Base-by-base conservation (phyloP, 2,888 invertebrate species). In the Agrochola litura region DNA sequence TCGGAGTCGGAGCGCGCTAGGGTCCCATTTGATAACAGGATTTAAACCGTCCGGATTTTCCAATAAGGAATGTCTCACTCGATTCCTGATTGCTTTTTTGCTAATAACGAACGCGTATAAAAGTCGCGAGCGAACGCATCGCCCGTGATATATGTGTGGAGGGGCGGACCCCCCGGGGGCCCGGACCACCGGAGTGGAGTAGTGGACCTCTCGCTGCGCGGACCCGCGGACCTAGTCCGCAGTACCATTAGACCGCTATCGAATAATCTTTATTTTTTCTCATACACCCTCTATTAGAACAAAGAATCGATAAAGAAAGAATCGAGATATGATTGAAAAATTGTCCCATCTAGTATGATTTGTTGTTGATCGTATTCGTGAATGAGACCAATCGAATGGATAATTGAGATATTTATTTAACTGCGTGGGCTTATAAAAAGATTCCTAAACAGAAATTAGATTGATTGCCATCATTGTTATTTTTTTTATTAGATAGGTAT, bases 181-280 rank as follows among this genome's bases (percentile, higher is more conserved):
- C 58, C 81, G 87, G 92, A 92, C 92, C 92, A 92, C 92, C 92
- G 84, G 87, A 88, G 89, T 83, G 82, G 92, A 87, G 84, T 87
- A 88, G 89, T 83, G 82, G 92, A 87, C 86, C 88, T 79, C 90
- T 88, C 87, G 87, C 91, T 89, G 91, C 64, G 91, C 64, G 71
- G 83, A 60, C 67, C 85, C 60, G 71, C 49, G 77, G 71, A 73
- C 75, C 79, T 82, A 74, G 74, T 71, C 85, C 73, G 71, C 82
- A 58, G 56, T 61, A 68, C 82, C 76, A 83, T 83, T 78, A 79
- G 66, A 64, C 64, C 69, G 43, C 79, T 86, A 88, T 87, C 86
- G 68, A 86, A 88, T 78, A 80, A 88, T 88, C 83, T 87, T 85
- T 81, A 79, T 83, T 89, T 87, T 86, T 87, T 85, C 73, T 81